Percentiles rank a stretch among this genome's conserved stretches.
phyloP scores from a whole-genome alignment of 2,888 invertebrate genomes.

The Pantelozetes paolii region DNA sequence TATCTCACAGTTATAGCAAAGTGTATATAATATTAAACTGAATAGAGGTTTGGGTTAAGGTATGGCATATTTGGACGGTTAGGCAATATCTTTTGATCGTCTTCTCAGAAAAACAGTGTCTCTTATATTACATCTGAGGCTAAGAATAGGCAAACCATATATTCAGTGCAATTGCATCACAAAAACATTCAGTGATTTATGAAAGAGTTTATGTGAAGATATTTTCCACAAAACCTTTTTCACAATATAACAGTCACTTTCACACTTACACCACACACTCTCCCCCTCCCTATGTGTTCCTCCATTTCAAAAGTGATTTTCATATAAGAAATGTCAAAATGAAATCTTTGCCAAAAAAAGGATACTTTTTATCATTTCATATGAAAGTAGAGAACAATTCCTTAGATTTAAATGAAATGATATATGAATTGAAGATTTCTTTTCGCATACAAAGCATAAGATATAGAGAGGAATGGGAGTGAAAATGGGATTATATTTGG shows the following conservation, averaged over 20 bases:
- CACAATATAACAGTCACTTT: too few relatives aligned
- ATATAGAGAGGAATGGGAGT: neutral
- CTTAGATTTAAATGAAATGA: constrained; percentile 3
- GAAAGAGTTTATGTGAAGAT: constrained; percentile 13
- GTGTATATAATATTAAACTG: too few relatives aligned
- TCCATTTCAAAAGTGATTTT: constrained; percentile 15
- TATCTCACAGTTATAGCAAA: neutral
- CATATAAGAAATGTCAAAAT: constrained; percentile 30
- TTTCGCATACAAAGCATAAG: neutral
- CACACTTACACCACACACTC: neutral
- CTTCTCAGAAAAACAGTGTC: constrained; percentile 12
- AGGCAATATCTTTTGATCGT: constrained; percentile 17
- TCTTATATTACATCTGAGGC: neutral
- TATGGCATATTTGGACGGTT: neutral
- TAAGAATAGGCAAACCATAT: neutral
- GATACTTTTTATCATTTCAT: constrained; percentile 1
- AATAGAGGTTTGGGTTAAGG: neutral
- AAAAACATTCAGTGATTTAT: constrained; percentile 16
- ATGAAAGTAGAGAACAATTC: neutral
- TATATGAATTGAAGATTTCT: neutral
- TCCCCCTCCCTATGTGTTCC: neutral
- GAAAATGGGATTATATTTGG: neutral
- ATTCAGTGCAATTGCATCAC: neutral
- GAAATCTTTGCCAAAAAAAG: constrained; percentile 16
- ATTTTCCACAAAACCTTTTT: constrained; percentile 18